Conservation (phyloP, 2,888 invertebrate species). For the Coecobrya sp. region DNA sequence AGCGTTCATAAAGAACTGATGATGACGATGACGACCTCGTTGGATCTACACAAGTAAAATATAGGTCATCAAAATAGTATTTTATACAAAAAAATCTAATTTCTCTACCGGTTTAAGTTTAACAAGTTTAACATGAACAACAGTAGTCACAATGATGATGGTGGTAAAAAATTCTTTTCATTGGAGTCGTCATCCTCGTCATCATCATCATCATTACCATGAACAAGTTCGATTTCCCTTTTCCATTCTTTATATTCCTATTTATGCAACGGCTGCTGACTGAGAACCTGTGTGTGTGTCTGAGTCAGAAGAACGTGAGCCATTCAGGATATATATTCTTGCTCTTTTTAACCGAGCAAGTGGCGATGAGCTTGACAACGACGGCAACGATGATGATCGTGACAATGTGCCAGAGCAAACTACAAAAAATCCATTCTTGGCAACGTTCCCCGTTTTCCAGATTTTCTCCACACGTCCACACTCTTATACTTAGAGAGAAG, state of each 20-base stretch:
- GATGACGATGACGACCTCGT: background rate
- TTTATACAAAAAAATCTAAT: background rate
- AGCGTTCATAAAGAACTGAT: background rate
- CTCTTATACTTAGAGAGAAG: background rate
- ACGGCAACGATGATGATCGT: slow-evolving; percentile 9
- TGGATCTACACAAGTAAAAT: background rate
- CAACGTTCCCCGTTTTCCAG: slow-evolving; percentile 40
- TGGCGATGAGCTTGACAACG: slow-evolving; percentile 28
- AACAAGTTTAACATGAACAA: background rate
- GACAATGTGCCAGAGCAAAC: slow-evolving; percentile 22
- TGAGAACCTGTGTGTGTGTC: background rate
- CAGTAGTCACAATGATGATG: background rate
- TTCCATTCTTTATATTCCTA: background rate
- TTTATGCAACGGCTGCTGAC: slow-evolving; percentile 13
- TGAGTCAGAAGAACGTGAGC: background rate
- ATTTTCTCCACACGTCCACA: slow-evolving; percentile 15
- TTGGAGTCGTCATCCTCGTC: background rate
- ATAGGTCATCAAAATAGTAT: background rate
- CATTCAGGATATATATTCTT: background rate
- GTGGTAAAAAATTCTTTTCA: background rate
- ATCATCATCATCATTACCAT: background rate
- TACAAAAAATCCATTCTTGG: slow-evolving; percentile 45
- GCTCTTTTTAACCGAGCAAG: background rate
- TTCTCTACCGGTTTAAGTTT: background rate
- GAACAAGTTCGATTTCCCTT: slow-evolving; percentile 9